phyloP scores from a whole-genome alignment of 2,888 invertebrate species.

The Zhuqinia jingwanae region DNA sequence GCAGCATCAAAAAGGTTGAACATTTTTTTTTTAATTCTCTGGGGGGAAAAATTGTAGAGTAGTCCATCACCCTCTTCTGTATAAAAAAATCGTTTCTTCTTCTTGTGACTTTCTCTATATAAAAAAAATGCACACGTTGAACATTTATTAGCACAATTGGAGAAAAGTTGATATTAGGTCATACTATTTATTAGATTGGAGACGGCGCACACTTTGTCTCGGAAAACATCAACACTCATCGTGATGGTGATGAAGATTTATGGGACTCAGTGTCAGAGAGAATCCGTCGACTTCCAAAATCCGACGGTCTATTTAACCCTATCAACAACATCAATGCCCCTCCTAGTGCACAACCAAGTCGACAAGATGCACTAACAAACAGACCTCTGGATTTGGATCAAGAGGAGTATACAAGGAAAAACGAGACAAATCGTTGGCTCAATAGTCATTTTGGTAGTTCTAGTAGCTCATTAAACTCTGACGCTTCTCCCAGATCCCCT shows the following conservation, averaged over 20 bases:
- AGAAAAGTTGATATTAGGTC: not conserved
- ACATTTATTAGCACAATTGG: not conserved
- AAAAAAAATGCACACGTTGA: not conserved
- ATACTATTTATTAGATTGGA: constrained; percentile 82
- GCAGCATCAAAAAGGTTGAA: not conserved
- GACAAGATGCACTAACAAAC: constrained; percentile 87
- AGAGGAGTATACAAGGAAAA: constrained; percentile 93
- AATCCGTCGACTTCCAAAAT: constrained; percentile 82
- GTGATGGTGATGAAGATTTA: constrained; percentile 85
- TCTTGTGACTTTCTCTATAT: not conserved
- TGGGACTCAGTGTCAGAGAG: constrained; percentile 91
- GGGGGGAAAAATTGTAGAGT: too few species aligned
- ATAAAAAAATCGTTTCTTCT: too few species aligned
- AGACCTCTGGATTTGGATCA: constrained; percentile 92
- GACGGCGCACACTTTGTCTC: constrained; percentile 91
- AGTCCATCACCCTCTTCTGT: too few species aligned
- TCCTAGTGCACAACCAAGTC: constrained; percentile 72
- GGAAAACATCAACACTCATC: constrained; percentile 90
- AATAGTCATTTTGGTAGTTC: constrained; percentile 91
- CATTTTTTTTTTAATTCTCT: not conserved
- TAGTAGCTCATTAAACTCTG: constrained; percentile 78
- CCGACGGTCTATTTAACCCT: constrained; percentile 57
- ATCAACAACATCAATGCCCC: constrained; percentile 60
- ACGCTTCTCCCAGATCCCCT: constrained; percentile 78
- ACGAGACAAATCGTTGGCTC: constrained; percentile 94